Conservation (phyloP, 2,113 vertebrate genomes). For the Hydropotes inermis region DNA sequence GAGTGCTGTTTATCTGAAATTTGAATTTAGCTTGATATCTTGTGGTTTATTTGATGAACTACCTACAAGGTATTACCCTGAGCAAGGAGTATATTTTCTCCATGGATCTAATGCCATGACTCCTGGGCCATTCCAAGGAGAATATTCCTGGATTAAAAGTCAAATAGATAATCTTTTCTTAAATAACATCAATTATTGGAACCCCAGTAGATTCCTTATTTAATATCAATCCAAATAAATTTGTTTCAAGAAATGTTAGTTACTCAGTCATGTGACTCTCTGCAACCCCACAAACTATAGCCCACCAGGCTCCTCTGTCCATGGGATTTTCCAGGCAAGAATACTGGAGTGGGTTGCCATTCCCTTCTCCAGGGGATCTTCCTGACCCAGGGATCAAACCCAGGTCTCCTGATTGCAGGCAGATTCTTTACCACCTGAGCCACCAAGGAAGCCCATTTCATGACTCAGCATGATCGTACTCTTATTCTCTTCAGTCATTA, state of each 20-base stretch:
- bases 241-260: background rate
- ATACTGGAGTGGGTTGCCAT: background rate
- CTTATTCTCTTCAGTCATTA: background rate
- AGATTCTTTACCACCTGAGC: background rate
- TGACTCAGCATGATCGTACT: background rate
- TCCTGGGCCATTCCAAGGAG: background rate
- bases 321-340: background rate
- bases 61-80: background rate
- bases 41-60: background rate
- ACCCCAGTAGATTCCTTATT: background rate
- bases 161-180: background rate
- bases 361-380: background rate
- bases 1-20: background rate
- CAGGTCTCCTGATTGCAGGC: background rate
- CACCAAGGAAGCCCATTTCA: background rate
- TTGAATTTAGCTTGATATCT: background rate
- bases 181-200: background rate
- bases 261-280: background rate
- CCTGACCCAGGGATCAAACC: background rate
- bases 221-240: background rate
- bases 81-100: background rate
- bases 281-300: background rate
- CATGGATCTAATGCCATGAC: background rate
- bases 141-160: conserved; percentile 1
- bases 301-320: background rate